phyloP scores from a whole-genome alignment of 2,113 vertebrate genomes.

The Neoarius graeffei region DNA sequence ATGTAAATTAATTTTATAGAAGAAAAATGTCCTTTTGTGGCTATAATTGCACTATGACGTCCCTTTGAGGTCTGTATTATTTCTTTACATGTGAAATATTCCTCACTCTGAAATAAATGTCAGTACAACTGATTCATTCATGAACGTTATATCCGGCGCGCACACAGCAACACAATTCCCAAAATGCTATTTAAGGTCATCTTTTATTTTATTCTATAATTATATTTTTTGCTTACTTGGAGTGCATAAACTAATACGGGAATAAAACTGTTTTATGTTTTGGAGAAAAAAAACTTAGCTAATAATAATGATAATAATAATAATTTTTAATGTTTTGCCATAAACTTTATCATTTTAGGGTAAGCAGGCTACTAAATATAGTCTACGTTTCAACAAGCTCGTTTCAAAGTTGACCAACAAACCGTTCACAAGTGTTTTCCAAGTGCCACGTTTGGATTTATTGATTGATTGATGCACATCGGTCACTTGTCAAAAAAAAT shows the following conservation, averaged over 20 bases:
- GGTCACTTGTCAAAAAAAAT: background rate
- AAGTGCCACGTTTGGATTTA: too few species aligned
- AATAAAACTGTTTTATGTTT: background rate
- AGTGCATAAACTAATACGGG: background rate
- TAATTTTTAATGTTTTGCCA: background rate
- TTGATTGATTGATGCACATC: too few species aligned
- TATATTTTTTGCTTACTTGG: background rate
- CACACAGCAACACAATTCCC: background rate
- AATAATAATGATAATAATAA: too few species aligned
- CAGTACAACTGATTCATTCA: background rate
- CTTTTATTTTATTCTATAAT: background rate
- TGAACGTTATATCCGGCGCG: background rate
- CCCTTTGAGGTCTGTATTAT: background rate
- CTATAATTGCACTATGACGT: background rate
- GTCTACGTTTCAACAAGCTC: background rate
- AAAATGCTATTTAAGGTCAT: background rate
- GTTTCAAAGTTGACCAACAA: background rate
- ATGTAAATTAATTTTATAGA: background rate
- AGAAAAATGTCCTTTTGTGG: background rate
- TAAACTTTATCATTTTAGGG: background rate
- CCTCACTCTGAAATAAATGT: background rate
- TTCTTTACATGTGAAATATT: background rate
- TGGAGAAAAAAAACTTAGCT: background rate
- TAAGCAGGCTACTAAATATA: background rate
- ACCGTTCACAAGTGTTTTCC: too few species aligned